Conservation (phyloP, 2,113 vertebrate species). For the Ailurus styani region DNA sequence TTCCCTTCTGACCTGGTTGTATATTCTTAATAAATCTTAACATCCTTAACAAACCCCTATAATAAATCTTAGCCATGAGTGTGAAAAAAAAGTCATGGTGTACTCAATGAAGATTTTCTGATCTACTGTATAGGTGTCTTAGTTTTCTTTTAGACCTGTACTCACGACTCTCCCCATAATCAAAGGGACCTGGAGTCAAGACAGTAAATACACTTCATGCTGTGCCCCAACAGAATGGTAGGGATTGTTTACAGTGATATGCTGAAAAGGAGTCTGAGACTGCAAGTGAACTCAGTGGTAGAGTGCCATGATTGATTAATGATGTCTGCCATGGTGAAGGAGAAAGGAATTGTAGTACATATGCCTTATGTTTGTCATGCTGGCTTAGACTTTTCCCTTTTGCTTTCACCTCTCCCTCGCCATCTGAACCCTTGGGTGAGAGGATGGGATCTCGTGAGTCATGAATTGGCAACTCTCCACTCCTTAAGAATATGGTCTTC, state of each 20-base stretch:
- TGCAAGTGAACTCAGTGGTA: not conserved
- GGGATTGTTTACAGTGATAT: not conserved
- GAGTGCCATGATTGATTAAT: not conserved
- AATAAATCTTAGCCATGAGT: not conserved
- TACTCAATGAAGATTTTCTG: not conserved
- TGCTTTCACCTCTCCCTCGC: not conserved
- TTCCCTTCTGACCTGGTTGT: not conserved
- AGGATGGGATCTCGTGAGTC: not conserved
- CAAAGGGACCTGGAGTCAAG: not conserved
- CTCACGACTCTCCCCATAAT: not conserved
- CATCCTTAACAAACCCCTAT: not conserved
- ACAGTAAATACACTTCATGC: not conserved
- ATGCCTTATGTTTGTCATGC: not conserved
- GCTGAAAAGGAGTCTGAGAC: not conserved
- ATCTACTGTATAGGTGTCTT: not conserved
- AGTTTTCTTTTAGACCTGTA: not conserved
- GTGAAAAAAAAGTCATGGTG: not conserved
- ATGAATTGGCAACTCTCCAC: not conserved
- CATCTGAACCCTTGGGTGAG: not conserved
- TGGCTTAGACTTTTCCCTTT: not conserved
- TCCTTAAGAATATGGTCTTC: not conserved
- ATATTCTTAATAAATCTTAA: conserved; percentile 29
- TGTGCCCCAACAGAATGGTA: not conserved
- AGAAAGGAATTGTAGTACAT: not conserved
- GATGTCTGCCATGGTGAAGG: not conserved